phyloP scores from a whole-genome alignment of 2,888 invertebrate genomes.

The Drosophila koepferae region DNA sequence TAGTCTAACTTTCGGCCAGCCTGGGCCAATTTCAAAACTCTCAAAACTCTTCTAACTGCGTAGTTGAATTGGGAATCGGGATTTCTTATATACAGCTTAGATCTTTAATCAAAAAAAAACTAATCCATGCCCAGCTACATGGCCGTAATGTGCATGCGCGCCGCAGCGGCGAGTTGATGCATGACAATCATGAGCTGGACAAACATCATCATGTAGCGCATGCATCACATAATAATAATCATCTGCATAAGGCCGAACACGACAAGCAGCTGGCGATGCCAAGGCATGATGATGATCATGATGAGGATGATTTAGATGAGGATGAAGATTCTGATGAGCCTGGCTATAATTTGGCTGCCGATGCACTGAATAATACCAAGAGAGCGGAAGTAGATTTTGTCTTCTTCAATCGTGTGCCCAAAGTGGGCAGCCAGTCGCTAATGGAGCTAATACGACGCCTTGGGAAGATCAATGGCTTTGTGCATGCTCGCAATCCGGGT shows the following conservation, averaged over 20 bases:
- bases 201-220: conserved; percentile 42
- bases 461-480: conserved; percentile 83
- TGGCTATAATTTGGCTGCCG: conserved; percentile 60
- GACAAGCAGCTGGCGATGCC: conserved; percentile 61
- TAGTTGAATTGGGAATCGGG: conserved; percentile 13
- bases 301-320: conserved; percentile 1
- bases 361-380: conserved; percentile 81
- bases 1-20: conserved; percentile 49
- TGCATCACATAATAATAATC: conserved; percentile 46
- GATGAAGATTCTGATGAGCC: conserved; percentile 31
- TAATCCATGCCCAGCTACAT: conserved; percentile 52
- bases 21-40: conserved; percentile 39
- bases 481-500: conserved; percentile 89
- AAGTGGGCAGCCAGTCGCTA: conserved; percentile 95
- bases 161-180: conserved; percentile 25
- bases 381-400: conserved; percentile 88
- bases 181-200: not conserved
- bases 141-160: conserved; percentile 60
- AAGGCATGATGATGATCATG: conserved; percentile 16
- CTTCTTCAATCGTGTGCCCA: conserved; percentile 95
- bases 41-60: conserved; percentile 27
- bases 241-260: conserved; percentile 44
- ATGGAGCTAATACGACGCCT: conserved; percentile 92
- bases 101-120: conserved; percentile 27
- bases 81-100: not conserved